These are phyloP conservation scores for Drosophila carrolli DNA, from an alignment of 1,140 invertebrate genomes.

Conservation along the genomic window DNA sequence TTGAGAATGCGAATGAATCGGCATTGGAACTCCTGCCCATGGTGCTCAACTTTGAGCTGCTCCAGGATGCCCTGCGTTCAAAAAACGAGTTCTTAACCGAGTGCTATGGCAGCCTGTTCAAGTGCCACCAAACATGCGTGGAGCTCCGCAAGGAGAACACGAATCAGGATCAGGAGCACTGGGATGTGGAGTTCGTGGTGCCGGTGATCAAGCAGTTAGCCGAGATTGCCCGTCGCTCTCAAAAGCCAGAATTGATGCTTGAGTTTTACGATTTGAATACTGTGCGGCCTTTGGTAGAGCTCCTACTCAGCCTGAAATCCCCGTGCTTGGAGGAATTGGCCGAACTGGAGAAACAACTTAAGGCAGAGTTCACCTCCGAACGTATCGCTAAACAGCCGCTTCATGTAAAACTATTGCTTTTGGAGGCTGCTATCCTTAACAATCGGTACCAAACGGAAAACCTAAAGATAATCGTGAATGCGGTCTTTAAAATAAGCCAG, in stretches of 20 bases:
- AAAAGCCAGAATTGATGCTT: conserved; percentile 10
- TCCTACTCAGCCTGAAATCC: conserved; percentile 42
- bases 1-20: background rate
- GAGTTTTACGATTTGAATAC: conserved; percentile 29
- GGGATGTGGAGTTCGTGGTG: conserved; percentile 56
- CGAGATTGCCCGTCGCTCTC: conserved; percentile 56
- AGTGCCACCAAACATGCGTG: conserved; percentile 55
- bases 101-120: conserved; percentile 52
- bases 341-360: conserved; percentile 47
- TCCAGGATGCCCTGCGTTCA: conserved; percentile 66
- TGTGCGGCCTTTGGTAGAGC: conserved; percentile 44
- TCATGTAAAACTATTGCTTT: conserved; percentile 21
- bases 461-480: background rate
- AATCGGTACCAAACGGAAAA: background rate
- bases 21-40: conserved; percentile 38
- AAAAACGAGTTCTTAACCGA: conserved; percentile 45
- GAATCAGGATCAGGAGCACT: conserved; percentile 12
- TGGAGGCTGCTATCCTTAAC: conserved; percentile 41
- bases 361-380: rapidly evolving
- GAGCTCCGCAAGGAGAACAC: background rate
- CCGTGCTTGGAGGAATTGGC: conserved; percentile 57
- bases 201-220: conserved; percentile 54
- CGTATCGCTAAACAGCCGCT: conserved; percentile 8
- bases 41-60: conserved; percentile 54
- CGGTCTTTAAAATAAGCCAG: background rate